A percentile compares a stretch with the other conserved stretches of the same genome.
Evolutionary conservation across 2,113 vertebrate genomes (phyloP).

Genomic region (Myrmecobius fasciatus): DNA sequence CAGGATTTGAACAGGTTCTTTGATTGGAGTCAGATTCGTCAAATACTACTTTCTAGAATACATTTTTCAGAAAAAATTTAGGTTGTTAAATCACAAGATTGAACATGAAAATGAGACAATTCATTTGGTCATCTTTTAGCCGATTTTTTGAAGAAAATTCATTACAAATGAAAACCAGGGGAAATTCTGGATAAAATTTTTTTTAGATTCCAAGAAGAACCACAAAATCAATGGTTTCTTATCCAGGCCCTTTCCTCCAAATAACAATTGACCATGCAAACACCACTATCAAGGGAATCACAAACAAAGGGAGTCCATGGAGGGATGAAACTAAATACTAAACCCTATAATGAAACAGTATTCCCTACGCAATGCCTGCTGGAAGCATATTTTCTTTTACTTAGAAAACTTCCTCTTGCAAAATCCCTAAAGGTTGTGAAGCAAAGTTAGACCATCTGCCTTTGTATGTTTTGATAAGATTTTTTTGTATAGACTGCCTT

Average conservation of each 20-base stretch:
- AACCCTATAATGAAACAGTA: background rate
- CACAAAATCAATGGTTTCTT: constrained; percentile 42
- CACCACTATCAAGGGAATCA: background rate
- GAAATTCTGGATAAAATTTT: constrained; percentile 41
- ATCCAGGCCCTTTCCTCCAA: background rate
- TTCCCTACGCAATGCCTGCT: background rate
- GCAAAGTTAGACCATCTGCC: background rate
- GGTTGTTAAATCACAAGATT: constrained; percentile 20
- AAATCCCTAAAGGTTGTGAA: constrained; percentile 5
- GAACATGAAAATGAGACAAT: constrained; percentile 6
- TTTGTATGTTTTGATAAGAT: constrained; percentile 37
- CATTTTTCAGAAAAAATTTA: constrained; percentile 1
- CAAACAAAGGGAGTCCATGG: background rate
- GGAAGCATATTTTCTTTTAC: background rate
- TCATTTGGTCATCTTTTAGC: constrained; percentile 30
- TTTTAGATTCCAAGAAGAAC: constrained; percentile 60
- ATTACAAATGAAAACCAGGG: constrained; percentile 41
- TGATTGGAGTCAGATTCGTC: background rate
- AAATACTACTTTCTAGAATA: background rate
- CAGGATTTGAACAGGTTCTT: background rate
- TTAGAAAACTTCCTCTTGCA: constrained; percentile 22
- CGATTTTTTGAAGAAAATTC: constrained; percentile 54
- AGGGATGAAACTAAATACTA: background rate
- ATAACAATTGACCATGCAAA: background rate
- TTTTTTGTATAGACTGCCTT: constrained; percentile 1